Evolutionary conservation across 37 sponge, comb jelly and placozoan species (phyloP).

Genomic region (Aplysina aerophoba): DNA sequence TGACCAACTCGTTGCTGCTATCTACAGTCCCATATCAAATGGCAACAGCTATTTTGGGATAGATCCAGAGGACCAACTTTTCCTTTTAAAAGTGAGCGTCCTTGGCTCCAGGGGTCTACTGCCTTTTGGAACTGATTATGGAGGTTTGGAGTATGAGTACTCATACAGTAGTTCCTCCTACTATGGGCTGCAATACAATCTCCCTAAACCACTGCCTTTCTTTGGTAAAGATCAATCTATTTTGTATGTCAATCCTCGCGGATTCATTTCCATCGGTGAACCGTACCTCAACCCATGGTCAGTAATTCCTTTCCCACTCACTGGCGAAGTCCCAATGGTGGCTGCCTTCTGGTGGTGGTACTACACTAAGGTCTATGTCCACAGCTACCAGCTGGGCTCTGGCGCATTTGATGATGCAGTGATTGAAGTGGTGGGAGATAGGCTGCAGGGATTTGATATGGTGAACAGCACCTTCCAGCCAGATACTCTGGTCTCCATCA

Average conservation of each 20-base stretch:
- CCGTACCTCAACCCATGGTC: slow-evolving; percentile 12
- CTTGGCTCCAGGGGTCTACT: background rate
- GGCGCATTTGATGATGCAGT: background rate
- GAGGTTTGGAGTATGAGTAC: background rate
- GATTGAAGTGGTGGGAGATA: background rate
- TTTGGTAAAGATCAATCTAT: background rate
- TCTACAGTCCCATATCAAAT: background rate
- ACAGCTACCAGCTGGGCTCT: background rate
- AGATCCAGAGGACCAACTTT: background rate
- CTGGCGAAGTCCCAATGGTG: slow-evolving; percentile 20
- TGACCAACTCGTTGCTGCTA: background rate
- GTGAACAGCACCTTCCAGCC: slow-evolving; percentile 15
- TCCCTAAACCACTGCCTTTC: slow-evolving; percentile 1
- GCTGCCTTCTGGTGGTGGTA: slow-evolving; percentile 32
- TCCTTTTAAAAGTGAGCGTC: background rate
- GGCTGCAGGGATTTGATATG: background rate
- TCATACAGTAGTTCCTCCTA: background rate
- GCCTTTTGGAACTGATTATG: slow-evolving; percentile 5
- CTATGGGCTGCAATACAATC: slow-evolving; percentile 7
- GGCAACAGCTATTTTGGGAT: background rate
- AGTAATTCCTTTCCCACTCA: background rate
- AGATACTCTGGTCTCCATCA: background rate
- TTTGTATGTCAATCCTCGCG: background rate
- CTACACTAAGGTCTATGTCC: background rate
- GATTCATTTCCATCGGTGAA: background rate